Conservation (phyloP, 2,113 vertebrate genomes). For the Paramormyrops kingsleyae region DNA sequence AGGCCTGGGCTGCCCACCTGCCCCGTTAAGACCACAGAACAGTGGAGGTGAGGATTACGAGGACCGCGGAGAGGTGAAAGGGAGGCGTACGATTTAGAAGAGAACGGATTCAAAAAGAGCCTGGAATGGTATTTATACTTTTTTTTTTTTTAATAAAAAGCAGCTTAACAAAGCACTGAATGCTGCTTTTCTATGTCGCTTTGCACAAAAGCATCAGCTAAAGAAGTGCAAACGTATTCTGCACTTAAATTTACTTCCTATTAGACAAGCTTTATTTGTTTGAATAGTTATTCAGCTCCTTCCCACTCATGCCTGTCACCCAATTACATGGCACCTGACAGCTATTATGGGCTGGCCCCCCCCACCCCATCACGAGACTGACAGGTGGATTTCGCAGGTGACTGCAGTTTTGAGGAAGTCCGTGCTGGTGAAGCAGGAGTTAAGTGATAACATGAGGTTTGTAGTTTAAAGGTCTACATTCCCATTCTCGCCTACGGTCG, state of each 20-base stretch:
- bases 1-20: background rate
- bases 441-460: background rate
- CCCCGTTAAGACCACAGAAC: background rate
- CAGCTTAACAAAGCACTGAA: background rate
- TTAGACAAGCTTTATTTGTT: background rate
- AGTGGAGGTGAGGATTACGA: background rate
- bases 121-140: background rate
- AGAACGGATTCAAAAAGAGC: background rate
- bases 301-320: background rate
- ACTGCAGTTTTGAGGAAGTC: background rate
- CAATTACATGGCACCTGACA: background rate
- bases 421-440: background rate
- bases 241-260: background rate
- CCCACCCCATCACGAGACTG: background rate
- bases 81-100: background rate
- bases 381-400: background rate
- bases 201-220: background rate
- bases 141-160: background rate
- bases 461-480: background rate
- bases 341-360: background rate
- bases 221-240: background rate
- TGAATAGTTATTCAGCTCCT: background rate
- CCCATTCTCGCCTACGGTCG: background rate
- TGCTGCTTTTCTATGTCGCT: background rate
- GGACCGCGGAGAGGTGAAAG: background rate